Conservation (phyloP, 2,888 invertebrate species). For the Epiblema foenella region DNA sequence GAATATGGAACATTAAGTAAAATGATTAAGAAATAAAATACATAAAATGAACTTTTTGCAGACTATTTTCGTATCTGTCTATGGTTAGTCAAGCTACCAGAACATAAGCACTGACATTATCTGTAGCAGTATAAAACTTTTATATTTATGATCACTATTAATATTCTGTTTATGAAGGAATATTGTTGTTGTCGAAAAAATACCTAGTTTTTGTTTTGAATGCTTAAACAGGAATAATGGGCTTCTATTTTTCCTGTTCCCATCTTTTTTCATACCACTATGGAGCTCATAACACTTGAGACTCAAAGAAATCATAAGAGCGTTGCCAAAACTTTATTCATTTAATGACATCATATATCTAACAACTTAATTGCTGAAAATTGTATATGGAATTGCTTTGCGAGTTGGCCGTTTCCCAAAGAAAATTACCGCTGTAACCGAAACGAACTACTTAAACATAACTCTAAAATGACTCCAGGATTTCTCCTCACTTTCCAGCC, state of each 20-base stretch:
- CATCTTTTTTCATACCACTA: too few species aligned
- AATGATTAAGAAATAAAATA: too few species aligned
- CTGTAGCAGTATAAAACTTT: conserved; percentile 47
- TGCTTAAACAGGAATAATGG: not conserved
- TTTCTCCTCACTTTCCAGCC: conserved; percentile 3
- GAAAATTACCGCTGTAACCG: too few species aligned
- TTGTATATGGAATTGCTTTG: too few species aligned
- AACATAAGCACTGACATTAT: conserved; percentile 46
- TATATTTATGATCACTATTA: conserved; percentile 47
- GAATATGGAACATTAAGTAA: too few species aligned
- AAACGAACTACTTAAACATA: not conserved
- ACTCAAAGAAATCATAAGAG: too few species aligned
- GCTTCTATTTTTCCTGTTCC: too few species aligned
- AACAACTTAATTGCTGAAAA: too few species aligned
- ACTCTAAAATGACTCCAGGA: not conserved
- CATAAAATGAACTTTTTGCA: not conserved
- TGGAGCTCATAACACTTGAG: too few species aligned
- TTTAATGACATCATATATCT: too few species aligned
- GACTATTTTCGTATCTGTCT: conserved; percentile 16
- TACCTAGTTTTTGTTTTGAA: not conserved
- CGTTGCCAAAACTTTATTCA: too few species aligned
- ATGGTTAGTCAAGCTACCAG: not conserved
- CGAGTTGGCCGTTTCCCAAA: too few species aligned
- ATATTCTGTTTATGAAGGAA: conserved; percentile 37
- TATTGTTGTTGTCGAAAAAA: conserved; percentile 15